Conservation (phyloP, 2,113 vertebrate species). For the Pithys albifrons region DNA sequence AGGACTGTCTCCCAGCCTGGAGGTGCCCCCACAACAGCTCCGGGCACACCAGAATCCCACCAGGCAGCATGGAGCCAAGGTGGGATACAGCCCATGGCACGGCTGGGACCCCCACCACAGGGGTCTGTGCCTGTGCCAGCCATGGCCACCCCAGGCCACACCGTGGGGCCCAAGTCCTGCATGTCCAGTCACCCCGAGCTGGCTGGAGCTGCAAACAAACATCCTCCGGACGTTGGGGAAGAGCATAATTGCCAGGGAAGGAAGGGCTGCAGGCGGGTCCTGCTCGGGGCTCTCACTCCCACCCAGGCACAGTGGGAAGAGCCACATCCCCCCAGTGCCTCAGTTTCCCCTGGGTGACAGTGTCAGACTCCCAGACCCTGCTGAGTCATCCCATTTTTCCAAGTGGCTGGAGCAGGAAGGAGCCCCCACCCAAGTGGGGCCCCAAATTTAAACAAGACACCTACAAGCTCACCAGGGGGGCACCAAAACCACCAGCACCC, state of each 20-base stretch:
- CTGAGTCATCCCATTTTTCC: neutral
- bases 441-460: neutral
- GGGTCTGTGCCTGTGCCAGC: neutral
- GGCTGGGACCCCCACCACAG: rapidly evolving
- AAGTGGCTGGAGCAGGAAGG: neutral
- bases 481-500: neutral
- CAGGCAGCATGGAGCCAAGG: rapidly evolving
- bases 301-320: rapidly evolving
- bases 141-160: neutral
- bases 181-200: neutral
- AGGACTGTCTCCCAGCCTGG: neutral
- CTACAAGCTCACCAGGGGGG: rapidly evolving
- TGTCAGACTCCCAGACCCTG: rapidly evolving
- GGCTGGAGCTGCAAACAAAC: neutral
- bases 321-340: neutral
- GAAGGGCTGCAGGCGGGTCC: neutral
- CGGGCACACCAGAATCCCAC: rapidly evolving
- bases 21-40: neutral
- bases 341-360: neutral
- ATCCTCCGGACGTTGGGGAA: conserved; percentile 41
- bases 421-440: neutral
- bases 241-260: neutral
- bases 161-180: neutral
- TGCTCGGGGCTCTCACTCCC: neutral
- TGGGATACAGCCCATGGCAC: rapidly evolving